Conservation (phyloP, 2,113 vertebrate genomes). For the Oryzias celebensis region DNA sequence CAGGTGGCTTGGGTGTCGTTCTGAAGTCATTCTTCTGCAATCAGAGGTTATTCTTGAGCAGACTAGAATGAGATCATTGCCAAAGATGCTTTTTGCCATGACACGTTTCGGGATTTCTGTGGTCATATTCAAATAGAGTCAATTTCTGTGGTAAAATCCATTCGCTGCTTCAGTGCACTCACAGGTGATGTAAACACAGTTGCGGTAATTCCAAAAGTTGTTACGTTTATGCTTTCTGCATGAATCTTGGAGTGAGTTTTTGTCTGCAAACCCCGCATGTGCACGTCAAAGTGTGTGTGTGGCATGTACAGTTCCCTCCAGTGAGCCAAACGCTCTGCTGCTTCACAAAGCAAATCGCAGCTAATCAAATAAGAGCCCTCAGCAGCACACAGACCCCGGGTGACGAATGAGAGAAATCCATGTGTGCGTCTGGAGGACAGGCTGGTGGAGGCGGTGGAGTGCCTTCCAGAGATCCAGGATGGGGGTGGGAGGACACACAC, state of each 20-base stretch:
- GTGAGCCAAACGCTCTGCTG: constrained; percentile 60
- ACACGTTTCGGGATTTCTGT: neutral
- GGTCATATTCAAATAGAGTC: neutral
- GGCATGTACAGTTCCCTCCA: constrained; percentile 42
- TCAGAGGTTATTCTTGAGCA: constrained; percentile 55
- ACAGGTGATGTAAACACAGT: constrained; percentile 9
- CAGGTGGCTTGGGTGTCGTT: constrained; percentile 52
- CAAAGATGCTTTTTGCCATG: neutral
- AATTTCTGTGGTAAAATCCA: neutral
- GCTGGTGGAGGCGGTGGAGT: constrained; percentile 55
- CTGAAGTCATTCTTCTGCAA: constrained; percentile 51
- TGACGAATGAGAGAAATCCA: constrained; percentile 52
- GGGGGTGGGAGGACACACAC: constrained; percentile 53
- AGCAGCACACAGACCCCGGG: constrained; percentile 50
- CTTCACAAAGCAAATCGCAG: constrained; percentile 71
- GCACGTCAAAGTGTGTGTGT: constrained; percentile 39
- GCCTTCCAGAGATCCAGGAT: constrained; percentile 61
- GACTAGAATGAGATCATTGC: constrained; percentile 44
- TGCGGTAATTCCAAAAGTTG: constrained; percentile 5
- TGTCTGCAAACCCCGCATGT: constrained; percentile 26
- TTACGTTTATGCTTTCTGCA: constrained; percentile 14
- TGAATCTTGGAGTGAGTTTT: constrained; percentile 32
- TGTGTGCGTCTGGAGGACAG: constrained; percentile 38
- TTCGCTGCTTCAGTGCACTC: constrained; percentile 9
- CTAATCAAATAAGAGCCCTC: constrained; percentile 74